Base-by-base conservation (phyloP, 2,888 invertebrate species). In the Petrolisthes manimaculis region DNA sequence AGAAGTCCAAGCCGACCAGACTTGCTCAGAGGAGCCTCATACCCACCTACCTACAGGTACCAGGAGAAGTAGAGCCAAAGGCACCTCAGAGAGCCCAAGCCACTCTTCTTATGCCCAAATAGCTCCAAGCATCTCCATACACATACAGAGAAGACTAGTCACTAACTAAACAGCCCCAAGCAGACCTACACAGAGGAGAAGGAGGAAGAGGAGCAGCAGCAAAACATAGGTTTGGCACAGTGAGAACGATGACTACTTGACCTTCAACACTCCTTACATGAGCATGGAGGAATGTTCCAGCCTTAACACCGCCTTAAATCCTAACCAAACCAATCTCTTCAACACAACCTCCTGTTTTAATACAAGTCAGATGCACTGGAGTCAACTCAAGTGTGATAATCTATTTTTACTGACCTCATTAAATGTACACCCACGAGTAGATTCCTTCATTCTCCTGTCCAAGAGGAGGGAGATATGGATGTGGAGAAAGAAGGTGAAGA, bases 361-460 rank as follows among this genome's bases (percentile, higher is more conserved):
- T n/a, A 71, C 71, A 8, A 71, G n/a, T 71, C n/a, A 18, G 21
- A 71, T 71, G 71, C 8, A 71, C 6, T 71, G 71, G 71, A 71
- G 71, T 21, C 71, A 71, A 71, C 71, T 71, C 71, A 71, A 71
- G 71, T 71, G 71, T 71, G 71, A 71, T 3, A n/a, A 71, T n/a
- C 14, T 8, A 21, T 71, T 8, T n/a, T 8, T 71, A 37, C 37
- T 37, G 37, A 37, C 37, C 37, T 2, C 37, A 37, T 37, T 37
- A 37, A 37, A 37, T 37, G 37, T 37, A 37, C 37, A 37, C 37
- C 2, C 37, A 37, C 37, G 37, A 37, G 37, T 37, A 37, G 37
- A 37, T 37, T 37, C 37, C 37, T 37, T 37, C 37, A 37, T 37
- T 0, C 37, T 37, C 2, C 37, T 37, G 37, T 37, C 37, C 37